A percentile compares a stretch with the other conserved stretches of the same genome.
Conservation (phyloP, 2,113 vertebrate species). For the Tapirus terrestris region DNA sequence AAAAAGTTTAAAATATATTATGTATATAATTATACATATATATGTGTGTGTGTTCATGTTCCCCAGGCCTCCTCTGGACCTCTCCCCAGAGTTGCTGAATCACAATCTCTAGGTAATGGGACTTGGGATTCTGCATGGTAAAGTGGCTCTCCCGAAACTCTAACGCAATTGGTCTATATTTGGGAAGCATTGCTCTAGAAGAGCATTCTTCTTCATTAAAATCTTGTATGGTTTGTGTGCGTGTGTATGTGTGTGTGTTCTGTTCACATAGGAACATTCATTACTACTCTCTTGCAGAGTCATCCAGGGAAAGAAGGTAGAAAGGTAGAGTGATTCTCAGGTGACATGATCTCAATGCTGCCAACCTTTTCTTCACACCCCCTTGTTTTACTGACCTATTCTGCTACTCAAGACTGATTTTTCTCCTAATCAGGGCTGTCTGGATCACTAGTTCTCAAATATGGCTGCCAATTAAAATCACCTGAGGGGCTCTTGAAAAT, state of each 20-base stretch:
- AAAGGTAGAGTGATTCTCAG: not conserved
- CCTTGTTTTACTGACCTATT: not conserved
- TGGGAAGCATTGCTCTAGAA: conserved; percentile 31
- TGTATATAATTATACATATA: conserved; percentile 39
- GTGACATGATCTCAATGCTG: not conserved
- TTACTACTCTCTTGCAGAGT: not conserved
- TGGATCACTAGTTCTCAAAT: conserved; percentile 6
- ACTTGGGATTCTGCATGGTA: conserved; percentile 55
- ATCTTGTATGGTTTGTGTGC: not conserved
- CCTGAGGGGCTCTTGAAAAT: not conserved
- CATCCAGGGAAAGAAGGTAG: not conserved
- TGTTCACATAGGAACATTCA: not conserved
- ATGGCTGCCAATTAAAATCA: not conserved
- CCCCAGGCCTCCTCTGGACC: conserved; percentile 46
- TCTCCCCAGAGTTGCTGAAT: conserved; percentile 62
- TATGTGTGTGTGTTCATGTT: conserved; percentile 52
- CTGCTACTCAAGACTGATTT: not conserved
- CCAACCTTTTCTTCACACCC: conserved; percentile 4
- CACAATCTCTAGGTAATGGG: conserved; percentile 56
- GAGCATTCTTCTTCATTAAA: conserved; percentile 43
- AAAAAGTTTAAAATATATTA: conserved; percentile 36
- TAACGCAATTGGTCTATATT: not conserved
- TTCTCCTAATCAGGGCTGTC: not conserved
- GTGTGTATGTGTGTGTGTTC: not conserved
- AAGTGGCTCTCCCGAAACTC: conserved; percentile 26